phyloP scores from a whole-genome alignment of 1,140 invertebrate genomes.

The Tyrophagus putrescentiae region DNA sequence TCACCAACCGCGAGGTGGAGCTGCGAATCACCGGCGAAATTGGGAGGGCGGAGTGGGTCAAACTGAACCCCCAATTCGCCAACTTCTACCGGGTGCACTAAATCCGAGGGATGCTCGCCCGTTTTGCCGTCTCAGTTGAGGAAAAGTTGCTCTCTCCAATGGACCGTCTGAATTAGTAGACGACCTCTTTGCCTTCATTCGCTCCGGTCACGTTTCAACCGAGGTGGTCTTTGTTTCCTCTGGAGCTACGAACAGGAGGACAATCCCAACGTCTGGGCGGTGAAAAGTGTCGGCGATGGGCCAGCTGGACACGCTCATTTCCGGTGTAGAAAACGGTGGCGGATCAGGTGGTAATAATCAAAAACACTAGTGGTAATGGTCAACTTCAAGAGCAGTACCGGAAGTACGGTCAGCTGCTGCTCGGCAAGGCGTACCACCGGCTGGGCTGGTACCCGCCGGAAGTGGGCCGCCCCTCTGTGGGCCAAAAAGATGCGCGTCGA shows the following conservation, averaged over 20 bases:
- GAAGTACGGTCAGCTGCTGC: slow-evolving; percentile 53
- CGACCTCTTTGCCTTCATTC: slow-evolving; percentile 48
- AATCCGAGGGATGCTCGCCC: slow-evolving; percentile 54
- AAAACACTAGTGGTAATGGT: slow-evolving; percentile 31
- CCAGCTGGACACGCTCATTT: slow-evolving; percentile 51
- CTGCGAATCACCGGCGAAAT: not conserved
- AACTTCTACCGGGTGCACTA: slow-evolving; percentile 61
- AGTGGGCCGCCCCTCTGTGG: not conserved
- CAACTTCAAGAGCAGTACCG: slow-evolving; percentile 39
- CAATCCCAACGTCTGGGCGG: slow-evolving; percentile 84
- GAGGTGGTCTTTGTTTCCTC: slow-evolving; percentile 54
- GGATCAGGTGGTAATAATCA: no score
- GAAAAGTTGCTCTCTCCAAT: slow-evolving; percentile 62
- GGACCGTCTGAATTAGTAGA: slow-evolving; percentile 78
- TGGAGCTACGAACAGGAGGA: slow-evolving; percentile 65
- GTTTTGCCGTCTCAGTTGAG: slow-evolving; percentile 60
- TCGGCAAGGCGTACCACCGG: slow-evolving; percentile 51
- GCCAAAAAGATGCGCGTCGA: slow-evolving; percentile 13
- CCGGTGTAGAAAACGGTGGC: slow-evolving; percentile 68
- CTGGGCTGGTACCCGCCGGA: slow-evolving; percentile 12
- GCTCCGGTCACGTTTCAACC: slow-evolving; percentile 64
- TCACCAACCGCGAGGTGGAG: not conserved
- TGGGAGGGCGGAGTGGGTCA: slow-evolving; percentile 45
- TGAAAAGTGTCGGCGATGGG: slow-evolving; percentile 59
- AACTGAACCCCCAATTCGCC: slow-evolving; percentile 37